phyloP scores from a whole-genome alignment of 1,140 invertebrate genomes.

The Drosophila sproati region DNA sequence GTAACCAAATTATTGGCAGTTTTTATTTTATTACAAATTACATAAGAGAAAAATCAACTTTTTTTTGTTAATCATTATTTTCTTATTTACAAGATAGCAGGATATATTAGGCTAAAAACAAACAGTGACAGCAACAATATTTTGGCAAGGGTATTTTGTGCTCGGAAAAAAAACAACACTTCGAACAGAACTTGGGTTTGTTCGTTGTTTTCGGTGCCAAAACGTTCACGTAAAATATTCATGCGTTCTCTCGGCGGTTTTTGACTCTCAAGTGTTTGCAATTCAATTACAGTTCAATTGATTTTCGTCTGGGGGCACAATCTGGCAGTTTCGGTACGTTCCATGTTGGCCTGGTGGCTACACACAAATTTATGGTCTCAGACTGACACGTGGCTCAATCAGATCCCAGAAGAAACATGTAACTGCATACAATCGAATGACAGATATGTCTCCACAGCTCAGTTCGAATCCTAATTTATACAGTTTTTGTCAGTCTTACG shows the following conservation, averaged over 20 bases:
- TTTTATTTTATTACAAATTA: too few species aligned
- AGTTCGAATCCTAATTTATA: not conserved
- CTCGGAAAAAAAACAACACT: constrained; percentile 4
- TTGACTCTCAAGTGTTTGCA: constrained; percentile 77
- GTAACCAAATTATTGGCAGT: not conserved
- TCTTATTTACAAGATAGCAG: not conserved
- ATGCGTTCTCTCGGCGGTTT: constrained; percentile 77
- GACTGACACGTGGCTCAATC: constrained; percentile 34
- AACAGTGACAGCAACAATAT: not conserved
- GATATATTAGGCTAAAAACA: not conserved
- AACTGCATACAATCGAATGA: not conserved
- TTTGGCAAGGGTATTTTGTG: constrained; percentile 26
- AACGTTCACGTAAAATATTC: constrained; percentile 82
- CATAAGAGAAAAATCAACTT: too few species aligned
- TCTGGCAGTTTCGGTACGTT: constrained; percentile 15
- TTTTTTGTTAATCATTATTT: not conserved
- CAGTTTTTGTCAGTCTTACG: not conserved
- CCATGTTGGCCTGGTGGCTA: constrained; percentile 6
- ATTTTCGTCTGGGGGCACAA: constrained; percentile 73
- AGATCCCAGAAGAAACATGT: constrained; percentile 10
- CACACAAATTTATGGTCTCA: constrained; percentile 36
- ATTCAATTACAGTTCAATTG: constrained; percentile 81
- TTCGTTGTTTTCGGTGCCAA: constrained; percentile 55
- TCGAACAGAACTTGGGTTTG: not conserved
- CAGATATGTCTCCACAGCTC: not conserved